Percentiles rank a stretch among this genome's conserved stretches.
Evolutionary conservation across 2,888 invertebrate genomes (phyloP).

Genomic region (Uropetala carovei): DNA sequence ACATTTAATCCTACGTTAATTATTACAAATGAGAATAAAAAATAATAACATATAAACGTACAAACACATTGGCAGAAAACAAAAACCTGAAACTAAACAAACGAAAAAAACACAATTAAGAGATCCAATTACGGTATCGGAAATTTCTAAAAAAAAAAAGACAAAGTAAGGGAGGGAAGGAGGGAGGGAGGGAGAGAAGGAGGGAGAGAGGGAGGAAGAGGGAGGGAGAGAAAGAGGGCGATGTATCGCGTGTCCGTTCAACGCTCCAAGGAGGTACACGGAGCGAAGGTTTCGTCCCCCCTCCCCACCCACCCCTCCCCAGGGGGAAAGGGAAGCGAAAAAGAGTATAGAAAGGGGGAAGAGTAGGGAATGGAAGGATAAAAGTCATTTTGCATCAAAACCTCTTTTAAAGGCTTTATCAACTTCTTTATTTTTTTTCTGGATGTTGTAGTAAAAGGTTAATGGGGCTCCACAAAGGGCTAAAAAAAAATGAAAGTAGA

Average conservation of each 20-base stretch:
- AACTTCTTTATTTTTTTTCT: conserved; percentile 5
- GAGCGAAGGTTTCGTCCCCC: background rate
- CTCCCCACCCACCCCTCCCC: background rate
- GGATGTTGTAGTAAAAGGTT: conserved; percentile 28
- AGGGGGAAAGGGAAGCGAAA: background rate
- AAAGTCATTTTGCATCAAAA: conserved; percentile 29
- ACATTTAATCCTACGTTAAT: too few relatives aligned
- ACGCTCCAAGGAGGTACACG: background rate
- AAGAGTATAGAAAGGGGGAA: too few relatives aligned
- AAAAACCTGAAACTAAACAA: too few relatives aligned
- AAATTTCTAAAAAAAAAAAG: background rate
- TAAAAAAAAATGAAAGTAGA: background rate
- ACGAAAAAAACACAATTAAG: background rate
- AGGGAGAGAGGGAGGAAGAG: background rate
- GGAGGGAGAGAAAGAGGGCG: background rate
- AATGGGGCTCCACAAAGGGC: conserved; percentile 19
- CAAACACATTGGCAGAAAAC: too few relatives aligned
- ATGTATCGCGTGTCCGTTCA: conserved; percentile 9
- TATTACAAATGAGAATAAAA: too few relatives aligned
- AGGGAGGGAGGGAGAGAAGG: background rate
- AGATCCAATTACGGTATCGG: background rate
- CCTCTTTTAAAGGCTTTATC: conserved; percentile 29
- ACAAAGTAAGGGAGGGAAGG: background rate
- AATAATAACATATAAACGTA: too few relatives aligned
- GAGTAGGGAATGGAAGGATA: background rate